Base-by-base conservation (phyloP, 2,113 vertebrate genomes). In the Rhodinocichla rosea region DNA sequence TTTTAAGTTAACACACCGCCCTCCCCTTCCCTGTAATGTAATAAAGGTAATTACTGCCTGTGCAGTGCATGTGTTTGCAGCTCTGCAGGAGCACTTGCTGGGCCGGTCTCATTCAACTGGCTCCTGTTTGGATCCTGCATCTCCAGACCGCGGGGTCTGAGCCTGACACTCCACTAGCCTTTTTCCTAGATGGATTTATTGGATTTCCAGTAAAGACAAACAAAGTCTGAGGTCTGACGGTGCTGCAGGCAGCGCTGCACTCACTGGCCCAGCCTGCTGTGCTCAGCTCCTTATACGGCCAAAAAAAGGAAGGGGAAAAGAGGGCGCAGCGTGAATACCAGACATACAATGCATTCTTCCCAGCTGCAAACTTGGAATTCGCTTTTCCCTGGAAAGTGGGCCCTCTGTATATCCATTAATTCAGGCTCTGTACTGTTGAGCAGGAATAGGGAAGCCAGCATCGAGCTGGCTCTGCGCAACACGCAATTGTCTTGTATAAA, bases 191-290 rank as follows among this genome's bases (percentile, higher is more conserved):
- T 95, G 94, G 81, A 95, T 95, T 92, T 91, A 91, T 92, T 65
- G 40, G 89, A 92, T 97, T 98, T 98, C 97, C 98, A 98, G 96
- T 97, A 97, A 98, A 97, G 97, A 97, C 91, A 97, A 98, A 97
- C 95, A 94, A 60, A 83, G 87, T 69, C 67, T 21, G 96, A 94
- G 83, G 95, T 52, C 82, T 83, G 57, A 60, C 21, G 44, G 67
- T 40, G 4, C 87, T 96, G 95, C 94, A 92, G 15, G 47, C 89
- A 83, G 95, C 0, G 4, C 92, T 89, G 93, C 15, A 18, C 92
- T 96, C 87, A 28, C 55, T 12, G 40, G 95, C 93, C 96, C 65
- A 69, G 95, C 89, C 96, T 81, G 62, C 65, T 95, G 79, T 62
- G 83, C 80, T 95, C 84, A 93, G 81, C 77, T 96, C 98, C 98